These are phyloP conservation scores for Aporophyla lueneburgensis DNA, from an alignment of 2,888 invertebrate species.

Conservation along the genomic window DNA sequence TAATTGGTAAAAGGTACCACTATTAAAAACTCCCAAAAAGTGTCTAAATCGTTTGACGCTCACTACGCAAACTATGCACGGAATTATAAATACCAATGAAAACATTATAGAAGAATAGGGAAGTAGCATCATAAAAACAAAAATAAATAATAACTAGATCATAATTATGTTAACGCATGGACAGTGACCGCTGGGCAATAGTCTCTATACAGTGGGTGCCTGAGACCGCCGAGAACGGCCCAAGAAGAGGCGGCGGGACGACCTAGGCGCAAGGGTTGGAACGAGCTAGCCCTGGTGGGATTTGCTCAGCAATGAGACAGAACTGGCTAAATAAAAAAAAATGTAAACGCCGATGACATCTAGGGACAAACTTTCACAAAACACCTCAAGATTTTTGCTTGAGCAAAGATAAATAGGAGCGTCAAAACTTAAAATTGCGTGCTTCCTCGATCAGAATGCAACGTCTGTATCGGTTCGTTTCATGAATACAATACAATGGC, in stretches of 20 bases:
- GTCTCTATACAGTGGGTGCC: too few relatives aligned
- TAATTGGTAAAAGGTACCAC: too few relatives aligned
- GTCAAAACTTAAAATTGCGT: conserved; percentile 5
- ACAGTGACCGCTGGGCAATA: too few relatives aligned
- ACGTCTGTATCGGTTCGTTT: conserved; percentile 12
- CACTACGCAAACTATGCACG: too few relatives aligned
- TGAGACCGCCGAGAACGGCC: too few relatives aligned
- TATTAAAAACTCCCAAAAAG: too few relatives aligned
- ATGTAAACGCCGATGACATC: background rate
- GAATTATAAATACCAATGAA: background rate
- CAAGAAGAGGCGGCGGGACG: too few relatives aligned
- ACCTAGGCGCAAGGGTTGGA: too few relatives aligned
- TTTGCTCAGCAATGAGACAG: too few relatives aligned
- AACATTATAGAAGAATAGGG: background rate
- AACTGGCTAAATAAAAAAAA: too few relatives aligned
- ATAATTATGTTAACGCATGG: background rate
- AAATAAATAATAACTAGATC: background rate
- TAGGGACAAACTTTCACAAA: background rate
- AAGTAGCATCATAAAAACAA: background rate
- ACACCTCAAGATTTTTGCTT: background rate
- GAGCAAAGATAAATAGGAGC: background rate
- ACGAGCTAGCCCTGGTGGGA: too few relatives aligned
- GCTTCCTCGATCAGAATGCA: conserved; percentile 22
- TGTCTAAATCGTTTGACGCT: too few relatives aligned
- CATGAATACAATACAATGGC: conserved; percentile 29